Conservation (phyloP, 2,888 invertebrate genomes). For the Ceraclea dissimilis region DNA sequence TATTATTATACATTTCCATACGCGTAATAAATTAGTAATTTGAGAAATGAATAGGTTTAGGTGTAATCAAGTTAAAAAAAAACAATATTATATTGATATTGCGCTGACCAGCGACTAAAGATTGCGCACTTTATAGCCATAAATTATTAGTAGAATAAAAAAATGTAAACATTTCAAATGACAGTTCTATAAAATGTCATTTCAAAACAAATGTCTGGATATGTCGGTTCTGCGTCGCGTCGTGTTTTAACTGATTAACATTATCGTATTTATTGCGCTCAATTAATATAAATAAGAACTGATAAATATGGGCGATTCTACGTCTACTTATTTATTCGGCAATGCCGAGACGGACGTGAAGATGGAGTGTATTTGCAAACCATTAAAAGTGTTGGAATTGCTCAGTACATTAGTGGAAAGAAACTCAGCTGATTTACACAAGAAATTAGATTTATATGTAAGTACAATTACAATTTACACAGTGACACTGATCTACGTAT, state of each 20-base stretch:
- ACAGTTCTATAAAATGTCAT: constrained; percentile 1
- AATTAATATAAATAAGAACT: background rate
- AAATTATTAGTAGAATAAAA: background rate
- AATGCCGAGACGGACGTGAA: background rate
- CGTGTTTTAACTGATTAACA: background rate
- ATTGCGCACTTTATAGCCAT: constrained; percentile 4
- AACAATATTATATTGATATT: no score
- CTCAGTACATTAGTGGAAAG: constrained; percentile 46
- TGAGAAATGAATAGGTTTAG: no score
- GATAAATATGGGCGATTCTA: background rate
- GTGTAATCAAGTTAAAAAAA: no score
- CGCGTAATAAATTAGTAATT: no score
- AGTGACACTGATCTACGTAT: background rate
- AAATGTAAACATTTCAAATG: constrained; percentile 16
- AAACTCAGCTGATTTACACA: constrained; percentile 44
- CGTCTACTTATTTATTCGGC: background rate
- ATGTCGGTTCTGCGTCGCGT: background rate
- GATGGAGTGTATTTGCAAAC: constrained; percentile 37
- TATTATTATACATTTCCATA: no score
- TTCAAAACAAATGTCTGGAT: background rate
- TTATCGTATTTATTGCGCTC: background rate
- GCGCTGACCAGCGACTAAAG: constrained; percentile 21
- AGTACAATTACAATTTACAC: constrained; percentile 18
- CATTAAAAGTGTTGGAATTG: constrained; percentile 49
- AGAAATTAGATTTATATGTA: constrained; percentile 55